Evolutionary conservation across 2,797 vertebrate species (phyloP).

Genomic region (Hoplostethus mediterraneus): DNA sequence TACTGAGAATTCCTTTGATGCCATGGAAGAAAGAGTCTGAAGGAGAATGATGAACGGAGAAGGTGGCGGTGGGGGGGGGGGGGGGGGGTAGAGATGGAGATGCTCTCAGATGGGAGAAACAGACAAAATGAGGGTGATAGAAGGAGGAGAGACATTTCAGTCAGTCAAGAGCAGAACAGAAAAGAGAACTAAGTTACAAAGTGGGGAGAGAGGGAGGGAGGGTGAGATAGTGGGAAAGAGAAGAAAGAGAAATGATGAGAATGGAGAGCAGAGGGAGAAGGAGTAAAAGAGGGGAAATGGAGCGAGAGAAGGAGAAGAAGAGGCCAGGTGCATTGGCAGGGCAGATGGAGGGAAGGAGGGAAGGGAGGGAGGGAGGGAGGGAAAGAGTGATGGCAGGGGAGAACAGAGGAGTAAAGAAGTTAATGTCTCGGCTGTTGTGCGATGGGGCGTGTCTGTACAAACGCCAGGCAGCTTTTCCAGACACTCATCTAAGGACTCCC

Average conservation of each 20-base stretch:
- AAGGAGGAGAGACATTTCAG: constrained; percentile 51
- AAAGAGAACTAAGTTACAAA: constrained; percentile 24
- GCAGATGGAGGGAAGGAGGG: constrained; percentile 70
- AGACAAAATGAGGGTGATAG: constrained; percentile 49
- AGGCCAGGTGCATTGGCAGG: constrained; percentile 74
- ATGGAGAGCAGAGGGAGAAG: constrained; percentile 16
- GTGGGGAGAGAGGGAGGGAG: constrained; percentile 39
- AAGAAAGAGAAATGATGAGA: constrained; percentile 61
- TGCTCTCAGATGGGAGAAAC: constrained; percentile 41
- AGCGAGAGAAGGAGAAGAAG: constrained; percentile 72
- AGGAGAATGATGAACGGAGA: not conserved
- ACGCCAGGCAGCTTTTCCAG: constrained; percentile 70
- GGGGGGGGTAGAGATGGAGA: constrained; percentile 36
- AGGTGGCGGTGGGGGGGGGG: too few relatives aligned
- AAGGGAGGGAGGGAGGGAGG: constrained; percentile 62
- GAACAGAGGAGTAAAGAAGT: constrained; percentile 64
- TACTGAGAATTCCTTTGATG: too few relatives aligned
- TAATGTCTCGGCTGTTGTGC: constrained; percentile 78
- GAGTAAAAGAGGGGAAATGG: constrained; percentile 66
- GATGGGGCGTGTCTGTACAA: constrained; percentile 80
- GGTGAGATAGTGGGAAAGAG: constrained; percentile 19
- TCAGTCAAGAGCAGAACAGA: not conserved
- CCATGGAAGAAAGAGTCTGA: constrained; percentile 19
- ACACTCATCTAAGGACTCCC: constrained; percentile 64
- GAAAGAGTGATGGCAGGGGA: not conserved